Evolutionary conservation across 2,888 invertebrate species (phyloP), one percentile per base, ranked within the genome.

Genomic region (Octodonta nipae): DNA sequence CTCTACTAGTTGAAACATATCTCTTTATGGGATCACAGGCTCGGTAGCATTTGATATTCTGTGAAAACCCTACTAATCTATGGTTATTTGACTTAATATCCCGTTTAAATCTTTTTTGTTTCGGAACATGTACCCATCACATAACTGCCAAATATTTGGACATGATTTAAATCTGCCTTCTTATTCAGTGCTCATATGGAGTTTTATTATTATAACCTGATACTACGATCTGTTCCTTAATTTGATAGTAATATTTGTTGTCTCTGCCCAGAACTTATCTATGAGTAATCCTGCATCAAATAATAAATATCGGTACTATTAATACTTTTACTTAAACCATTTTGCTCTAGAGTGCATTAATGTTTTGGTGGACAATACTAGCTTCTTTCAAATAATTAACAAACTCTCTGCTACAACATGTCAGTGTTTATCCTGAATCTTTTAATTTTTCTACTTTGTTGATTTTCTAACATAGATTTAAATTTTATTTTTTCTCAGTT

Each of bases 381-480:
- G 14, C 22, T 8, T 32, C 17, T 16, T 15, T 30, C 14, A 36
- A 32, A 27, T 12, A 38, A 15, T 35, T 28, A 5, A 15, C 29
- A 8, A 14, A 14, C 14, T n/a, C 8, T 4, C 31, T 31, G 15
- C 16, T 32, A 7, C 20, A 29, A 27, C 36, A 46, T 26, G 10
- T 47, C 47, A 39, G 41, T 44, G 27, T 49, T 46, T 12, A 36
- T 30, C 24, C 45, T 22, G 2, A 52, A 11, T 7, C 35, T 28
- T 35, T 52, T 52, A 8, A 54, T 46, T 35, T 33, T 45, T 5
- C 14, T 37, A 8, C 33, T 32, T 16, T 11, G 30, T 37, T 52
- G 50, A 25, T 35, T 35, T 25, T 32, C 27, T 25, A 15, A 17
- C 26, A 26, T 35, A 10, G 30, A 26, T 3, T 15, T n/a, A n/a